Evolutionary conservation across 2,797 vertebrate genomes (phyloP), one percentile per base, ranked within the genome.

Genomic region (Nannoperca obscura): DNA sequence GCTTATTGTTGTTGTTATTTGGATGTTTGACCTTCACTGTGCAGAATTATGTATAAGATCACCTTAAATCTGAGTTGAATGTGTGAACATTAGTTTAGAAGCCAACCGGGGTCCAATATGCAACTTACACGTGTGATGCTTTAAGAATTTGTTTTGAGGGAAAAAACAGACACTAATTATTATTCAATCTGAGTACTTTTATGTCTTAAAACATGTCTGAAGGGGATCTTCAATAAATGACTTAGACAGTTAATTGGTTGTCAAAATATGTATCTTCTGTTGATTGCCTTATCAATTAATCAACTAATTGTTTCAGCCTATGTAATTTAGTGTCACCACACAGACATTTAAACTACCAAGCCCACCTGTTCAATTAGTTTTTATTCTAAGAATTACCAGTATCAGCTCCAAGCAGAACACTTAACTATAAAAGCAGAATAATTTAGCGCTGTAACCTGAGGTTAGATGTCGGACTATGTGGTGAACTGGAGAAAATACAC

Each of bases 11-110:
- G 30, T 4, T 36, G 24, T 34, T 0, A n/a, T 61, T 47, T 58
- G 20, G 27, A 65, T 58, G 63, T 73, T 60, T 73, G 49, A 49
- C 49, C 24, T 30, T 65, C 17, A n/a, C 36, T 60, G 27, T 47
- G 58, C 27, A 53, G 24, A 32, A 13, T 38, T 2, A 13, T 40
- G 0, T 24, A 52, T 12, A 3, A 6, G 5, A 27, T 22, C 22
- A 27, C 24, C 52, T 27, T 53, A 15, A 53, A 53, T 24, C 49
- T 52, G 49, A 52, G 4, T 50, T 50, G 4, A 50, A n/a, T 11
- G 11, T 2, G 38, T 40, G 38, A 40, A 32, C 40, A 14, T 0
- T 24, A 10, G 32, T 64, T 10, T 38, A 17, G 52, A 68, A 68
- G 52, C 24, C 19, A 32, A 32, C n/a, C 12, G 5, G 27, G 34